Evolutionary conservation across 2,113 vertebrate genomes (phyloP).

Genomic region (Loxodonta africana): DNA sequence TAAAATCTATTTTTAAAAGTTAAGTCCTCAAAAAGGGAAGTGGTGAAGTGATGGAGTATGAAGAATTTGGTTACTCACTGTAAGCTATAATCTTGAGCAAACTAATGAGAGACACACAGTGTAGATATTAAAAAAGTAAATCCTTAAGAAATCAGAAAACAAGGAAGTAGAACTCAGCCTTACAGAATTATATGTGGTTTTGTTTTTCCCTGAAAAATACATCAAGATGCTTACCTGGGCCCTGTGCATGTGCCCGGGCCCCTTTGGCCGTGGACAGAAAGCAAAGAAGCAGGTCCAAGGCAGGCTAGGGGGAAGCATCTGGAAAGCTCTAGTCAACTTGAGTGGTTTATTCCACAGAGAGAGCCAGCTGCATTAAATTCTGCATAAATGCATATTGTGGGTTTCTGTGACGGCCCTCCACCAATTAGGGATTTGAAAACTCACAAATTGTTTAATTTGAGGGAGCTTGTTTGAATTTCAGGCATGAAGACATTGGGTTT

Average conservation of each 20-base stretch:
- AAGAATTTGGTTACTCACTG: background rate
- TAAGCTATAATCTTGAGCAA: background rate
- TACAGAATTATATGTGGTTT: background rate
- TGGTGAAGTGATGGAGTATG: background rate
- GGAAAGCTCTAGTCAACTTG: background rate
- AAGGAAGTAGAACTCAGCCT: background rate
- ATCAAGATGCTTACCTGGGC: background rate
- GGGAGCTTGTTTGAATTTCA: background rate
- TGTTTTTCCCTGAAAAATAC: background rate
- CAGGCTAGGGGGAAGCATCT: background rate
- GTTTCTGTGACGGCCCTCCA: background rate
- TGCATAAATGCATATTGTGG: background rate
- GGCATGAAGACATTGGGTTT: background rate
- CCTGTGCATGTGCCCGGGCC: background rate
- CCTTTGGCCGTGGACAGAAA: background rate
- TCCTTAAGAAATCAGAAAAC: background rate
- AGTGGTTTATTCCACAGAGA: background rate
- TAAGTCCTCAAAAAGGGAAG: background rate
- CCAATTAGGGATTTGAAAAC: background rate
- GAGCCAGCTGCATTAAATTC: background rate
- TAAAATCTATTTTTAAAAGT: conserved; percentile 1
- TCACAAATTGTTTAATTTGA: background rate
- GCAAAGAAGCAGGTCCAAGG: background rate
- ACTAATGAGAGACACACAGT: background rate
- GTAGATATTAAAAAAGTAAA: background rate